Evolutionary conservation across 2,113 vertebrate genomes (phyloP).

Genomic region (Synchiropus splendidus): DNA sequence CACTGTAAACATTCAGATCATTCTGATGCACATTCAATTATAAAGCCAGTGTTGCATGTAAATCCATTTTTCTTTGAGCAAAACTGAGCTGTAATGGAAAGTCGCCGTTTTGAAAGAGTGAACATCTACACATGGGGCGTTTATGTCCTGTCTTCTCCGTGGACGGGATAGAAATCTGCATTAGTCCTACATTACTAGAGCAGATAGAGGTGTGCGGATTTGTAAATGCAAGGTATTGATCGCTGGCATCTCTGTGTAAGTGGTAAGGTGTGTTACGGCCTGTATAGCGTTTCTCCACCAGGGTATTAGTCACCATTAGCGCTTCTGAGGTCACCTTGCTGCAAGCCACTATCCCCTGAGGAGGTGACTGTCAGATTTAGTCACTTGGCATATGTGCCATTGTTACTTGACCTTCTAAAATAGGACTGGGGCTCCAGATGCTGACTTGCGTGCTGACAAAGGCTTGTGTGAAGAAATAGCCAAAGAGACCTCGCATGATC

Average conservation of each 20-base stretch:
- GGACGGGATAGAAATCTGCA: constrained; percentile 46
- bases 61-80: constrained; percentile 54
- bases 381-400: constrained; percentile 52
- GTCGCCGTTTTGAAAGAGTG: constrained; percentile 60
- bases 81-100: constrained; percentile 64
- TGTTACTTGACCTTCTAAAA: constrained; percentile 54
- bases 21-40: constrained; percentile 65
- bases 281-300: constrained; percentile 39
- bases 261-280: constrained; percentile 42
- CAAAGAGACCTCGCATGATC: too few species aligned
- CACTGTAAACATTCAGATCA: constrained; percentile 26
- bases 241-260: constrained; percentile 35
- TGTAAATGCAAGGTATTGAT: constrained; percentile 51
- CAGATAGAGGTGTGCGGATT: constrained; percentile 30
- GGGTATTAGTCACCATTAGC: constrained; percentile 58
- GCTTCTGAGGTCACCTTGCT: constrained; percentile 65
- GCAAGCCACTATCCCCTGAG: constrained; percentile 10
- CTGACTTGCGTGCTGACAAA: too few species aligned
- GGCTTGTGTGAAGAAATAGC: too few species aligned
- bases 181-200: constrained; percentile 49
- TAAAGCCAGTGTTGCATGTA: constrained; percentile 53
- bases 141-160: constrained; percentile 34
- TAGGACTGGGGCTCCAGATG: too few species aligned
- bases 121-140: constrained; percentile 57
- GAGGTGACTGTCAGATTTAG: constrained; percentile 41